A percentile compares a stretch with the other conserved stretches of the same genome.
Conservation (phyloP, 1,140 invertebrate species). For the Drosophila saltans region DNA sequence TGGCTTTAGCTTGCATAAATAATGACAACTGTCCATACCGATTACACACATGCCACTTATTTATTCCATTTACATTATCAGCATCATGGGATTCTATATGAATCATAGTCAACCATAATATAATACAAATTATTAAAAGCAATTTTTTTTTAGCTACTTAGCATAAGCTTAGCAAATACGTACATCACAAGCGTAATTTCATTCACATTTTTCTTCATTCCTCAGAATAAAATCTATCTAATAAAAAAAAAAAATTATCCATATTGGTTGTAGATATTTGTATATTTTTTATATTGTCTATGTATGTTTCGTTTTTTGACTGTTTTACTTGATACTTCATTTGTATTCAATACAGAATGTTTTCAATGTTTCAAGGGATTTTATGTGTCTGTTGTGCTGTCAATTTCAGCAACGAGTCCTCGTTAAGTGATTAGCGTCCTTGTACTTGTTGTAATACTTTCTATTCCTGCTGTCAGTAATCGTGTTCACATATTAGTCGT, state of each 20-base stretch:
- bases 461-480: not conserved
- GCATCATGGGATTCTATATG: slow-evolving; percentile 38
- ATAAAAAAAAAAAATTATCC: too few relatives aligned
- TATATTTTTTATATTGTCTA: too few relatives aligned
- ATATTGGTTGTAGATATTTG: too few relatives aligned
- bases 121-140: not conserved
- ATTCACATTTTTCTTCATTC: too few relatives aligned
- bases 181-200: too few relatives aligned
- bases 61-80: slow-evolving; percentile 41
- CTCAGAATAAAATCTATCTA: too few relatives aligned
- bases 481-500: not conserved
- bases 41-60: slow-evolving; percentile 42
- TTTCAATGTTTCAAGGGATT: not conserved
- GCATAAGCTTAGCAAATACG: too few relatives aligned
- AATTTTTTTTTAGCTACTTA: too few relatives aligned
- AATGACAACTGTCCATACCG: slow-evolving; percentile 58
- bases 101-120: slow-evolving; percentile 5
- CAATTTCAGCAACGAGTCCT: not conserved
- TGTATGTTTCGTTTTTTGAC: too few relatives aligned
- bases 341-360: not conserved
- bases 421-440: not conserved
- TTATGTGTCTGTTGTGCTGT: not conserved
- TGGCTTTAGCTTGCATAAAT: slow-evolving; percentile 62
- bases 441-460: not conserved
- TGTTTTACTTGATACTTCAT: not conserved